phyloP scores from a whole-genome alignment of 2,888 invertebrate species.

The Marronus borbonicus region DNA sequence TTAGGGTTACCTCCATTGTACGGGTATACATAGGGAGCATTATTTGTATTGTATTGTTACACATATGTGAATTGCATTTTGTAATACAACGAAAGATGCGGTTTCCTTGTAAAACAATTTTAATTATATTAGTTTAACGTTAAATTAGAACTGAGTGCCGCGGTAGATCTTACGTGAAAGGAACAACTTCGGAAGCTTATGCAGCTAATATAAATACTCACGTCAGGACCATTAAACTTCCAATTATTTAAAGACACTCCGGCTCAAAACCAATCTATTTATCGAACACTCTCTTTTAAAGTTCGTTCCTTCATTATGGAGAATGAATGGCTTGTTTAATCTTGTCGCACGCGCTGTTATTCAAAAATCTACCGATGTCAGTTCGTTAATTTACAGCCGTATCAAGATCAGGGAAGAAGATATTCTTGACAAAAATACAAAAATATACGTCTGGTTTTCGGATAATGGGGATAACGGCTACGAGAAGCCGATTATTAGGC shows the following conservation, averaged over 20 bases:
- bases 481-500: conserved; percentile 15
- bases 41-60: too few species aligned
- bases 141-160: conserved; percentile 4
- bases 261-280: conserved; percentile 9
- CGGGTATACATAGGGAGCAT: too few species aligned
- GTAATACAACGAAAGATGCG: too few species aligned
- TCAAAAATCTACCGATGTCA: conserved; percentile 22
- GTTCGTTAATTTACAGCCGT: conserved; percentile 22
- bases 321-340: not conserved
- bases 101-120: too few species aligned
- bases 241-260: conserved; percentile 21
- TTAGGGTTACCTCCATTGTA: not conserved
- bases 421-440: conserved; percentile 8
- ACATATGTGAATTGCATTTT: too few species aligned
- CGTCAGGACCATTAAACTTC: conserved; percentile 6
- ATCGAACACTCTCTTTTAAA: not conserved
- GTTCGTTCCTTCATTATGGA: not conserved
- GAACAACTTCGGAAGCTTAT: not conserved
- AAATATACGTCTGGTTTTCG: conserved; percentile 27
- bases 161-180: conserved; percentile 14
- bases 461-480: not conserved
- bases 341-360: conserved; percentile 4
- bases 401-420: not conserved
- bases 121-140: too few species aligned
- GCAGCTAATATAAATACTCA: conserved; percentile 5